Percentiles rank a stretch among this genome's conserved stretches.
phyloP scores from a whole-genome alignment of 2,113 vertebrate species.

The Myotis davidii region DNA sequence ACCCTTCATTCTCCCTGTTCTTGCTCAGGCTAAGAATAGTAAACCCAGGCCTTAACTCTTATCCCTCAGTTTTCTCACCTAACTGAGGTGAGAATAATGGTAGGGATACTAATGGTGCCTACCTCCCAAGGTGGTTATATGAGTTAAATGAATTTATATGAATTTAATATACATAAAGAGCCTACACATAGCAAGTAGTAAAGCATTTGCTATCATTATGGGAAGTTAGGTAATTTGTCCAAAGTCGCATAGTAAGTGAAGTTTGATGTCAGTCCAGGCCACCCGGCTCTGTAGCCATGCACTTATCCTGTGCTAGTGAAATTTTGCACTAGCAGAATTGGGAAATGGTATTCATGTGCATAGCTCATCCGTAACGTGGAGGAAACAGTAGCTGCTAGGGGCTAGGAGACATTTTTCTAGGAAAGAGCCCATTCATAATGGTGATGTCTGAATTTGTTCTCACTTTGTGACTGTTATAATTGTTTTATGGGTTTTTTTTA shows the following conservation, averaged over 20 bases:
- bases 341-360: accelerated
- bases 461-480: not conserved
- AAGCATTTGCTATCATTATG: not conserved
- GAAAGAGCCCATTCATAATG: not conserved
- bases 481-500: not conserved
- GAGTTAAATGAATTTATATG: not conserved
- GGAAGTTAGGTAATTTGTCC: not conserved
- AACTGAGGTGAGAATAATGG: no score
- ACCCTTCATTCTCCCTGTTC: not conserved
- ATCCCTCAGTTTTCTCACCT: not conserved
- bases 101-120: not conserved
- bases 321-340: no score
- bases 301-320: not conserved
- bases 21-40: not conserved
- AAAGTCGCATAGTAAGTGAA: not conserved
- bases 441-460: not conserved
- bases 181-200: not conserved
- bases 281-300: not conserved
- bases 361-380: not conserved
- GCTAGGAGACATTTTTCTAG: not conserved
- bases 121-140: not conserved
- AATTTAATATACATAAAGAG: not conserved
- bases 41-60: not conserved
- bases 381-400: not conserved
- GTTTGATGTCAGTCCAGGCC: not conserved